Percentiles rank a stretch among this genome's conserved stretches.
phyloP scores from a whole-genome alignment of 1,140 invertebrate species.

The Caenorhabditis briggsae region DNA sequence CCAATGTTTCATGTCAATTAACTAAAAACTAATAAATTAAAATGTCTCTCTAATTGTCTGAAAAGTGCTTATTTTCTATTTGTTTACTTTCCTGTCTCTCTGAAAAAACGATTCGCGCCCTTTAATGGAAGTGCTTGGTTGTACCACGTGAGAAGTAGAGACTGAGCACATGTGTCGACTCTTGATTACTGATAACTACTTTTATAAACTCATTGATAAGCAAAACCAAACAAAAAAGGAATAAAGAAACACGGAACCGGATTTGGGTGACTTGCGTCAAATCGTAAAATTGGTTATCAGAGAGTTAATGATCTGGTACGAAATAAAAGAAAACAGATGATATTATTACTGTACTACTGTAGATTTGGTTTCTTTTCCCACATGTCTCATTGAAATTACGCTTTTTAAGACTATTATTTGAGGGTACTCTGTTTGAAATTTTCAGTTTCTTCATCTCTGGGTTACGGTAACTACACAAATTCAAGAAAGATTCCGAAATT shows the following conservation, averaged over 20 bases:
- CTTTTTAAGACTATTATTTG: no score
- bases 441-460: background rate
- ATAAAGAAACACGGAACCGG: slow-evolving; percentile 54
- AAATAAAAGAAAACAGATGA: background rate
- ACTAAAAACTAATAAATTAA: no score
- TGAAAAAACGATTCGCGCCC: background rate
- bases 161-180: slow-evolving; percentile 17
- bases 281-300: slow-evolving; percentile 31
- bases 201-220: background rate
- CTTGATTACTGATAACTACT: slow-evolving; percentile 10
- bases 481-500: background rate
- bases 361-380: background rate
- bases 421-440: background rate
- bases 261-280: slow-evolving; percentile 45
- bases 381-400: background rate
- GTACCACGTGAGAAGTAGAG: slow-evolving; percentile 34
- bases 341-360: background rate
- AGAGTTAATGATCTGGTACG: slow-evolving; percentile 32
- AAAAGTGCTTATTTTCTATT: background rate
- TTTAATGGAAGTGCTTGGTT: background rate
- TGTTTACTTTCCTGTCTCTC: background rate
- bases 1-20: no score
- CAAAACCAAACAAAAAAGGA: background rate
- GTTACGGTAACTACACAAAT: background rate
- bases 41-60: no score